Percentiles rank a stretch among this genome's conserved stretches.
Evolutionary conservation across 2,797 vertebrate species (phyloP).

Genomic region (Diplodus sargus): DNA sequence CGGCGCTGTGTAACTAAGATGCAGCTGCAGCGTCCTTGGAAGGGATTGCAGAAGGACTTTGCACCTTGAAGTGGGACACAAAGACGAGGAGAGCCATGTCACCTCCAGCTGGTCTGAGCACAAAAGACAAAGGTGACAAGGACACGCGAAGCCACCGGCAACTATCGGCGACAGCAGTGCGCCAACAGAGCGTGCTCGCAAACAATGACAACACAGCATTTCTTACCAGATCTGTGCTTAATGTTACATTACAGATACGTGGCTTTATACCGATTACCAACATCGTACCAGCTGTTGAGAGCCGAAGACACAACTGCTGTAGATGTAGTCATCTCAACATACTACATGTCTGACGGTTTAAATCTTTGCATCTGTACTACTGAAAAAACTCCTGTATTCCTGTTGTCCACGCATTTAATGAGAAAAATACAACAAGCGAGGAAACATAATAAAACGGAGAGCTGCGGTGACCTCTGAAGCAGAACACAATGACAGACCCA

Average conservation of each 20-base stretch:
- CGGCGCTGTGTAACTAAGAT: slow-evolving; percentile 66
- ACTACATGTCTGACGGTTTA: not conserved
- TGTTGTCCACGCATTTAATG: not conserved
- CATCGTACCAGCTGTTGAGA: not conserved
- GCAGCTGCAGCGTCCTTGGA: slow-evolving; percentile 78
- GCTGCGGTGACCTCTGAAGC: slow-evolving; percentile 47
- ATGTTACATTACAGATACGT: slow-evolving; percentile 34
- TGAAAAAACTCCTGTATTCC: not conserved
- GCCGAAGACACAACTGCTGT: slow-evolving; percentile 4
- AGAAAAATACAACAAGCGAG: slow-evolving; percentile 5
- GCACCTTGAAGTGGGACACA: slow-evolving; percentile 80
- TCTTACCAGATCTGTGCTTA: slow-evolving; percentile 32
- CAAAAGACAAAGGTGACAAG: slow-evolving; percentile 78
- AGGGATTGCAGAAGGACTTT: slow-evolving; percentile 76
- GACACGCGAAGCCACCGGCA: slow-evolving; percentile 61
- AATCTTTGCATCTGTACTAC: not conserved
- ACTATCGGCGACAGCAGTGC: slow-evolving; percentile 44
- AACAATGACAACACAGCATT: slow-evolving; percentile 52
- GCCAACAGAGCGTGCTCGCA: slow-evolving; percentile 28
- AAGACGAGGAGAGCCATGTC: slow-evolving; percentile 75
- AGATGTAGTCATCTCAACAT: not conserved
- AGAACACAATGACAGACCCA: slow-evolving; percentile 25
- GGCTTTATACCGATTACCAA: not conserved
- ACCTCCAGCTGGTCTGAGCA: slow-evolving; percentile 80
- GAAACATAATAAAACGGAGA: not conserved